These are phyloP conservation scores for Lanius collurio DNA, from an alignment of 2,113 vertebrate species.

Conservation along the genomic window DNA sequence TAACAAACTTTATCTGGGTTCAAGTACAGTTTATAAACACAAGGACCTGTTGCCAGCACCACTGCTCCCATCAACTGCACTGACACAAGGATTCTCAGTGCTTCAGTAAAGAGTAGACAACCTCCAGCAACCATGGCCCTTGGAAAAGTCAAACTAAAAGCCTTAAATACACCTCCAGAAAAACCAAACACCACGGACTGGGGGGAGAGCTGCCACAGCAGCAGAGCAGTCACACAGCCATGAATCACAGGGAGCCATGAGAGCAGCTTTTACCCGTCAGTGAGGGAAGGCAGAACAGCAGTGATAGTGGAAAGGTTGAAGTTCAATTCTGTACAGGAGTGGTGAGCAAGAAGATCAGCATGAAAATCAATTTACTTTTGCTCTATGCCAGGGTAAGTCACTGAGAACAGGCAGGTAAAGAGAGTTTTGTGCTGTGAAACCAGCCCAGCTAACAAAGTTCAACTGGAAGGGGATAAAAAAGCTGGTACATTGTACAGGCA, in stretches of 20 bases:
- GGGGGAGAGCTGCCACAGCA: not conserved
- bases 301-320: not conserved
- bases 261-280: not conserved
- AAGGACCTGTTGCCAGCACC: slow-evolving; percentile 46
- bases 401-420: not conserved
- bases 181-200: not conserved
- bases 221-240: not conserved
- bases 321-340: not conserved
- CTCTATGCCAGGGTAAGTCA: not conserved
- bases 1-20: slow-evolving; percentile 58
- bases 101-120: not conserved
- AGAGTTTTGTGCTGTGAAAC: not conserved
- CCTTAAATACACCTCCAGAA: not conserved
- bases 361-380: not conserved
- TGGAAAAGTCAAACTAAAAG: not conserved
- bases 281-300: not conserved
- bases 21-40: slow-evolving; percentile 57
- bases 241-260: not conserved
- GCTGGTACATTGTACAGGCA: not conserved
- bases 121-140: not conserved
- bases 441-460: not conserved
- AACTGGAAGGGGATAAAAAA: not conserved
- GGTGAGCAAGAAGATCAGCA: not conserved
- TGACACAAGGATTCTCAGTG: not conserved
- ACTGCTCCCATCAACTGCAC: not conserved